Evolutionary conservation across 1,140 invertebrate genomes (phyloP).

Genomic region (Anthonomus grandis): DNA sequence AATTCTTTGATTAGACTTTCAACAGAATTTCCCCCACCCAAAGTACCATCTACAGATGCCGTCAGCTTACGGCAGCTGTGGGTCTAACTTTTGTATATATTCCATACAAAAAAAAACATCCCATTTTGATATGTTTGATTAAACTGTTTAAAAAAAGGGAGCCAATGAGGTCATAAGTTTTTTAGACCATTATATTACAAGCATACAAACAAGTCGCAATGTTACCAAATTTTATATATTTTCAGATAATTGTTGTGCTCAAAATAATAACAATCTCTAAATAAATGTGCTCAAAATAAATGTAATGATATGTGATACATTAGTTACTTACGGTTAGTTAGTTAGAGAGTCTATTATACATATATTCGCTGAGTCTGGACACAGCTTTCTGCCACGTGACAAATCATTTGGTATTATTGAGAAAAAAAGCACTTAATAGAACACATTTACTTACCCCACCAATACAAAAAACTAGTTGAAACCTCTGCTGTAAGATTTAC

Average conservation of each 20-base stretch:
- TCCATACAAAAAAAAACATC: not conserved
- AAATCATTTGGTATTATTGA: too few relatives aligned
- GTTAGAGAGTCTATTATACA: not conserved
- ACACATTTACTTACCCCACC: conserved; percentile 1
- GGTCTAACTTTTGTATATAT: not conserved
- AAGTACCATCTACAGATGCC: too few relatives aligned
- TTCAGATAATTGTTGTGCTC: conserved; percentile 2
- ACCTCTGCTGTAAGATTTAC: not conserved
- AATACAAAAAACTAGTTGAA: conserved; percentile 3
- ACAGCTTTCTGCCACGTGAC: not conserved
- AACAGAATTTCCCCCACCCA: not conserved
- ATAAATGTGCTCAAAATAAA: too few relatives aligned
- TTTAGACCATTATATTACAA: conserved; percentile 5
- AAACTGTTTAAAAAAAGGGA: not conserved
- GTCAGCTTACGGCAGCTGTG: not conserved
- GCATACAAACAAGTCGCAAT: not conserved
- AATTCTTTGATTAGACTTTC: conserved; percentile 1
- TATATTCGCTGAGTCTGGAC: conserved; percentile 1
- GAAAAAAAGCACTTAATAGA: conserved; percentile 1
- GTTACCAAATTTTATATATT: not conserved
- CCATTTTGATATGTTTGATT: not conserved
- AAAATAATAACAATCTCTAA: too few relatives aligned
- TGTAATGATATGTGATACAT: not conserved
- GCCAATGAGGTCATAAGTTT: not conserved
- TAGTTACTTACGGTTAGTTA: too few relatives aligned